Evolutionary conservation across 2,888 invertebrate genomes (phyloP).

Genomic region (Drosophila borealis): DNA sequence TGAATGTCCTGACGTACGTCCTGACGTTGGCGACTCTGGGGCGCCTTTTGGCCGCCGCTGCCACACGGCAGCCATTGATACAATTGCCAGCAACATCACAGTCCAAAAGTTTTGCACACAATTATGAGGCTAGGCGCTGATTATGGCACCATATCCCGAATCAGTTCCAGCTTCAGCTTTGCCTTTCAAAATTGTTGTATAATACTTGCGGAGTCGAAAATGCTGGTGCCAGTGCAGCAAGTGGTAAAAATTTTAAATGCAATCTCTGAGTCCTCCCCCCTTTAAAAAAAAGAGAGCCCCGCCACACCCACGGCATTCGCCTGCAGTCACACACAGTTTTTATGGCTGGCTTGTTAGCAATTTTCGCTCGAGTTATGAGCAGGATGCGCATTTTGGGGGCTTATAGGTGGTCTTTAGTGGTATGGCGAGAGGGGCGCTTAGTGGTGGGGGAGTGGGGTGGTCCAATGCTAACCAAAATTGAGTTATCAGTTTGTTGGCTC

Average conservation of each 20-base stretch:
- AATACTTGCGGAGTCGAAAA: slow-evolving; percentile 37
- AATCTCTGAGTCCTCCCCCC: slow-evolving; percentile 16
- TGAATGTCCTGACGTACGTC: slow-evolving; percentile 51
- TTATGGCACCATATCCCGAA: slow-evolving; percentile 31
- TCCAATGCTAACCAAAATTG: slow-evolving; percentile 77
- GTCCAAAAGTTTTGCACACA: slow-evolving; percentile 65
- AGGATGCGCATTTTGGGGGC: slow-evolving; percentile 35
- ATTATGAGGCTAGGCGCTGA: slow-evolving; percentile 63
- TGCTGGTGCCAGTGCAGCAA: slow-evolving; percentile 27
- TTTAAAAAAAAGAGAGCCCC: neutral
- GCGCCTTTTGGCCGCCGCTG: slow-evolving; percentile 33
- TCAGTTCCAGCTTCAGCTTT: slow-evolving; percentile 7
- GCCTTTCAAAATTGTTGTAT: slow-evolving; percentile 43
- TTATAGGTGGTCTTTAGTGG: slow-evolving; percentile 6
- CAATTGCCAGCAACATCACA: slow-evolving; percentile 60
- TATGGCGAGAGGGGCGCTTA: neutral
- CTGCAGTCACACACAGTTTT: slow-evolving; percentile 48
- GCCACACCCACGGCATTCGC: neutral
- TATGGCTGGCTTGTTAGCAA: slow-evolving; percentile 74
- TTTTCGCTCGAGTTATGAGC: slow-evolving; percentile 68
- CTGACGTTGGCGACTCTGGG: slow-evolving; percentile 31
- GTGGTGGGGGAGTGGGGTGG: slow-evolving; percentile 27
- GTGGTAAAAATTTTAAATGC: slow-evolving; percentile 62
- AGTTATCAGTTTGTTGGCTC: slow-evolving; percentile 83
- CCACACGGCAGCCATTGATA: slow-evolving; percentile 73